Evolutionary conservation across 2,113 vertebrate species (phyloP).

Genomic region (Vombatus ursinus): DNA sequence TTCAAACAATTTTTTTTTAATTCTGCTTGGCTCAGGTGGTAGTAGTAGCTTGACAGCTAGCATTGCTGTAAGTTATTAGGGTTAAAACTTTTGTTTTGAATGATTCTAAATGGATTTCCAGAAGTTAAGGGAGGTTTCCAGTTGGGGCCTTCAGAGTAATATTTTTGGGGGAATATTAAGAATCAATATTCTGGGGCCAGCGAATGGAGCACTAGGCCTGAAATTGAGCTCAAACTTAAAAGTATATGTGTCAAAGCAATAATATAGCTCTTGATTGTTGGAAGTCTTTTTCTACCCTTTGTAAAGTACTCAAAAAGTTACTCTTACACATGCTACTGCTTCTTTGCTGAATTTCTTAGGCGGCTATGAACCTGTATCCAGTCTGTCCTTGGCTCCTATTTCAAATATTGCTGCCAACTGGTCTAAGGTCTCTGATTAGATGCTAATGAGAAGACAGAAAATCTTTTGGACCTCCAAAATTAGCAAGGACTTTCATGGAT

Average conservation of each 20-base stretch:
- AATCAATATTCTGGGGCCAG: neutral
- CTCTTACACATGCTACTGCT: neutral
- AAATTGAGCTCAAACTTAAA: neutral
- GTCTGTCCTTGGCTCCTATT: neutral
- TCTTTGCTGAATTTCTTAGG: neutral
- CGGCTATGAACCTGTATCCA: neutral
- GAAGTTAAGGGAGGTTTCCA: neutral
- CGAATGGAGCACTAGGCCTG: neutral
- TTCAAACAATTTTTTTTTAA: neutral
- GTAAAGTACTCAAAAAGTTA: neutral
- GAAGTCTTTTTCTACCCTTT: neutral
- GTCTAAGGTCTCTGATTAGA: too few relatives aligned
- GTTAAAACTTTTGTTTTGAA: neutral
- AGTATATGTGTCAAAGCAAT: neutral
- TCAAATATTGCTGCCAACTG: neutral
- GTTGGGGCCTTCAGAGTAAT: neutral
- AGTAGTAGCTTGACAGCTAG: neutral
- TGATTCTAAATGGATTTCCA: neutral
- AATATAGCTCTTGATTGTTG: neutral
- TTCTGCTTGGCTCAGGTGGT: neutral
- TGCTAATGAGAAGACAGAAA: too few relatives aligned
- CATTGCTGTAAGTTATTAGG: neutral
- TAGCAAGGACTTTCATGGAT: too few relatives aligned
- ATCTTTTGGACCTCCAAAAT: too few relatives aligned
- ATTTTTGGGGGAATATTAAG: neutral